Evolutionary conservation across 2,113 vertebrate genomes (phyloP), one percentile per base, ranked within the genome.

Genomic region (Prochilodus magdalenae): DNA sequence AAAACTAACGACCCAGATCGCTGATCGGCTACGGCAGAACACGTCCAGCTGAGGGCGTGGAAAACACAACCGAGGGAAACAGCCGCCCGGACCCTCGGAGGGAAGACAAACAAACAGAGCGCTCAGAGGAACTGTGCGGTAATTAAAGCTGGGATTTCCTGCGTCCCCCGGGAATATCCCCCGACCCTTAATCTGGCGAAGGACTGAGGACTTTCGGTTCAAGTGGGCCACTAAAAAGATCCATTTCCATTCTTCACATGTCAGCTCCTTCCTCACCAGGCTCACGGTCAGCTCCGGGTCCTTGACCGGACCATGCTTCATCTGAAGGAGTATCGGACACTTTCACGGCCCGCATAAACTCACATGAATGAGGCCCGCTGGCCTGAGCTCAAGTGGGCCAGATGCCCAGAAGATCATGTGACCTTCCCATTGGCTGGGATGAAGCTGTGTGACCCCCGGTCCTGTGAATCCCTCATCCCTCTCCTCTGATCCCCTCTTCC

Each of bases 351-450:
- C 16, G 36, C 36, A 26, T 79, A 63, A 76, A 82, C 40, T 36
- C 57, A 75, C n/a, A 49, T 75, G 8, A 71, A 72, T 71, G 40
- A 69, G 47, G n/a, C 8, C 33, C 65, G 1, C 40, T 75, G 67
- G 81, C 53, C 26, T 59, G 29, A 8, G 78, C 55, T 78, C 62
- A 85, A 85, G 27, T 83, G 78, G 86, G 83, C 83, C 49, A n/a
- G 40, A 47, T 40, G 84, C 86, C 84, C 79, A 84, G 88, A 65
- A 83, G 86, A 88, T 79, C n/a, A 33, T 59, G 44, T 89, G 88
- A 90, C 86, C 88, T 84, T 85, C 55, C 20, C 57, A 82, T 75
- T n/a, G 83, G 66, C 71, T 81, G 49, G 44, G 74, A 71, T 83
- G 77, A 57, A 73, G 85, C 33, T 81, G 77, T n/a, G n/a, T 80